Evolutionary conservation across 2,888 invertebrate genomes (phyloP).

Genomic region (Balanococcus diminutus): DNA sequence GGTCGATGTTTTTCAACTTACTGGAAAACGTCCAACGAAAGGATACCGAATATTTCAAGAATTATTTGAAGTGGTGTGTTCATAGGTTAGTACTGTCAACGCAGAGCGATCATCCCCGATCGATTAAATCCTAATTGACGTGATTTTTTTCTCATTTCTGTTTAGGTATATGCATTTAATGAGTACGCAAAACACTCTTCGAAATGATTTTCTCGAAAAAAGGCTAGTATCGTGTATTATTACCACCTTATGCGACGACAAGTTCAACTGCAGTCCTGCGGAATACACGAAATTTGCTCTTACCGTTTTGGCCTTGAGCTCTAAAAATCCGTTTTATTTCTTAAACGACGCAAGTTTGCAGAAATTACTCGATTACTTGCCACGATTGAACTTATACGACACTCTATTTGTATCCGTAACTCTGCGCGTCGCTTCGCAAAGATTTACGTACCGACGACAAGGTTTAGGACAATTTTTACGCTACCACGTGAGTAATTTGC

Average conservation of each 20-base stretch:
- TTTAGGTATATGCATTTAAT: neutral
- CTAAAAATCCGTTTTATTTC: neutral
- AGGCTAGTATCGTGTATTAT: neutral
- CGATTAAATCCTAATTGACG: neutral
- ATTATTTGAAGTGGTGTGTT: neutral
- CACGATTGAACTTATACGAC: neutral
- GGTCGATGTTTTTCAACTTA: neutral
- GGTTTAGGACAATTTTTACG: neutral
- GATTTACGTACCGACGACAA: neutral
- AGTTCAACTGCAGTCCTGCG: neutral
- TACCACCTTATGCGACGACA: neutral
- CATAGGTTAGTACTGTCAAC: neutral
- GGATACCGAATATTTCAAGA: neutral
- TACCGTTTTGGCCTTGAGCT: neutral
- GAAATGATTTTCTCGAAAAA: neutral
- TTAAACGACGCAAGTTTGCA: neutral
- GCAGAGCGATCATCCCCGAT: neutral
- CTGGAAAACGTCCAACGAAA: neutral
- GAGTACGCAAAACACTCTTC: neutral
- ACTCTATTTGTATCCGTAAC: neutral
- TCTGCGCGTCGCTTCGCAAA: neutral
- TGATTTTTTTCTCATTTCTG: neutral
- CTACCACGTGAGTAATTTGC: neutral
- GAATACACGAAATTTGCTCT: neutral
- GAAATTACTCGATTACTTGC: neutral